Percentiles rank a stretch among this genome's conserved stretches.
Conservation (phyloP, 2,113 vertebrate species). For the Myxocyprinus asiaticus region DNA sequence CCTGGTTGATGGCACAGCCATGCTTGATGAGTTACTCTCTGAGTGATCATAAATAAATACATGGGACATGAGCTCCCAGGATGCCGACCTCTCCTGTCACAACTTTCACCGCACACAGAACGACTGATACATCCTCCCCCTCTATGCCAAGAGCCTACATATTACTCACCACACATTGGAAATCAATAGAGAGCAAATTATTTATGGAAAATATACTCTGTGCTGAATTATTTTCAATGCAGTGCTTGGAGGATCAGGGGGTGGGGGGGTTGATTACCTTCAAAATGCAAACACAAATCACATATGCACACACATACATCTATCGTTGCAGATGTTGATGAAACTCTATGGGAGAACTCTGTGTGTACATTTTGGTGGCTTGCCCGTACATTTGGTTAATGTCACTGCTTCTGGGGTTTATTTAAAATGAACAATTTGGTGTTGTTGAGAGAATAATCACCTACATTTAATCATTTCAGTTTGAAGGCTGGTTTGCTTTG, state of each 20-base stretch:
- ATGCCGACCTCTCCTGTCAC: slow-evolving; percentile 78
- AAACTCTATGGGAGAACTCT: neutral
- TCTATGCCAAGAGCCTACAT: slow-evolving; percentile 73
- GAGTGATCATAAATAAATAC: slow-evolving; percentile 65
- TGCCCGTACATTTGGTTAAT: too few species aligned
- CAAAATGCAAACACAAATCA: slow-evolving; percentile 76
- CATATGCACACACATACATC: neutral
- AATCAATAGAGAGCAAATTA: slow-evolving; percentile 81
- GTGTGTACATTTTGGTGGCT: neutral
- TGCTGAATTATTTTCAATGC: slow-evolving; percentile 77
- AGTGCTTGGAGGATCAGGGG: slow-evolving; percentile 63
- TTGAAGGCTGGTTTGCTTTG: too few species aligned
- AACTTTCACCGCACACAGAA: slow-evolving; percentile 77
- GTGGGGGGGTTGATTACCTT: slow-evolving; percentile 66
- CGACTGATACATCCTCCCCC: slow-evolving; percentile 70
- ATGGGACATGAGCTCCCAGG: slow-evolving; percentile 72
- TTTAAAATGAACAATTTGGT: too few species aligned
- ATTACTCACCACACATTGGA: slow-evolving; percentile 76
- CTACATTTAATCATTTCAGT: too few species aligned
- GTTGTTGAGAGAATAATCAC: too few species aligned
- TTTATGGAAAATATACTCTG: slow-evolving; percentile 82
- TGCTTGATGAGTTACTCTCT: slow-evolving; percentile 62
- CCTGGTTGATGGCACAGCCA: slow-evolving; percentile 34
- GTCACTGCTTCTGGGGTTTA: too few species aligned
- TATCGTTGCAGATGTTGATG: too few species aligned